Base-by-base conservation (phyloP, 37 sponge, comb jelly and placozoan species). In the Spongia lamella region DNA sequence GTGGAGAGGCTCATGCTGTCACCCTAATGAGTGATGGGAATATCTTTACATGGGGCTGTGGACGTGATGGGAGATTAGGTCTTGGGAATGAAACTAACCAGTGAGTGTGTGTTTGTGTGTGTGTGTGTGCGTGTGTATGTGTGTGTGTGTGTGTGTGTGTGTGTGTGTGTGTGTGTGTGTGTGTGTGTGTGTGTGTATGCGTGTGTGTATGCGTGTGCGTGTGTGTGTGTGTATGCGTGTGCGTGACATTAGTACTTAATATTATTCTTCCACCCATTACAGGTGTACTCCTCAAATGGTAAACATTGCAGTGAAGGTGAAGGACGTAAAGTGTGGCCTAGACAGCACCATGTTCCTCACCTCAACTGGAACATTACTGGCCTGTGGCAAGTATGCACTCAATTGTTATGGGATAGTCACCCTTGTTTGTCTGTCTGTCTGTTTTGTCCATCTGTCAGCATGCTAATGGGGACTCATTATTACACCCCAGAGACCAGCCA, bases 271-370 rank as follows among this genome's bases (percentile, higher is more conserved):
- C 47, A 13, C 47, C 9, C 9, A 5, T 43, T 43, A n/a, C 21
- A 76, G 77, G 51, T 30, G 38, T 50, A n/a, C 55, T 11, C 77
- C 77, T 21, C 66, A 56, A 38, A 63, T 63, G 26, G 70, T 84
- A 2, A 26, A 56, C 0, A 3, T 68, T 32, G 63, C 40, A 2
- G 90, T 83, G 73, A 15, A 49, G 34, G 77, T 94, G 0, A 64
- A 31, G 17, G 43, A 55, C 49, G 90, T 90, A 11, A 43, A 66
- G 50, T 97, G 98, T 83, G 98, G 98, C 6, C 3, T 89, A 9
- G 98, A 97, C 37, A 88, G 95, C 21, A 92, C 92, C 53, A 89
- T 97, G 87, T 90, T 93, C 72, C 80, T 97, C 34, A 97, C 98
- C 22, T 78, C 73, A 29, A 79, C 74, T 51, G 95, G 95, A 13